Evolutionary conservation across 2,113 vertebrate genomes (phyloP), one percentile per base, ranked within the genome.

Genomic region (Lucifuga dentata): DNA sequence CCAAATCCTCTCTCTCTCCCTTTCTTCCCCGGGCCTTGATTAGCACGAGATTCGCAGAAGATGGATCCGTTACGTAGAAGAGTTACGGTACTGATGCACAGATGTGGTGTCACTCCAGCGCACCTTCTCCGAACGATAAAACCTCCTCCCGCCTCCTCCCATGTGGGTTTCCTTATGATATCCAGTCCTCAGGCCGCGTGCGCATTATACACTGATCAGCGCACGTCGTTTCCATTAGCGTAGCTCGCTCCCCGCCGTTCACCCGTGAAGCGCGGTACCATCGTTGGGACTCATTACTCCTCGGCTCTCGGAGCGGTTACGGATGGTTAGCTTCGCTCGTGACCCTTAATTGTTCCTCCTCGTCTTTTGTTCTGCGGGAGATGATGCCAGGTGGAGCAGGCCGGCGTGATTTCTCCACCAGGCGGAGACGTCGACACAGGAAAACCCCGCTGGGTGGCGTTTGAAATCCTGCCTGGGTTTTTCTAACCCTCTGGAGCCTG

Each of bases 161-260:
- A 75, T 77, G 21, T 84, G 82, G 82, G 39, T 81, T 67, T 68
- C 72, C 80, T 81, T 87, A 84, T 80, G 85, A 89, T 73, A 89
- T 85, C 60, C 69, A 66, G 86, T 89, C 82, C 83, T 49, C 44
- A 36, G 39, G 78, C 85, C 74, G 59, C 78, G 58, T 36, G 24
- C 43, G 73, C 86, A 86, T 88, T 83, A 84, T 51, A 65, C 55
- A 26, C 81, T 89, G 88, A 92, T 93, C 88, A 93, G 80, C 29
- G 72, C 5, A 74, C 88, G 79, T 87, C 81, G 69, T 87, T 88
- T 90, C 85, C 88, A 90, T 91, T 83, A 88, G 81, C 36, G 33
- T 32, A 39, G 78, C 63, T 65, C 57, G 69, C 73, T 73, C 66
- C 59, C 49, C 58, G 5, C 21, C 82, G 23, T 68, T 91, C 89